A percentile compares a stretch with the other conserved stretches of the same genome.
Evolutionary conservation across 1,140 invertebrate genomes (phyloP).

Genomic region (Bombus ignitus): DNA sequence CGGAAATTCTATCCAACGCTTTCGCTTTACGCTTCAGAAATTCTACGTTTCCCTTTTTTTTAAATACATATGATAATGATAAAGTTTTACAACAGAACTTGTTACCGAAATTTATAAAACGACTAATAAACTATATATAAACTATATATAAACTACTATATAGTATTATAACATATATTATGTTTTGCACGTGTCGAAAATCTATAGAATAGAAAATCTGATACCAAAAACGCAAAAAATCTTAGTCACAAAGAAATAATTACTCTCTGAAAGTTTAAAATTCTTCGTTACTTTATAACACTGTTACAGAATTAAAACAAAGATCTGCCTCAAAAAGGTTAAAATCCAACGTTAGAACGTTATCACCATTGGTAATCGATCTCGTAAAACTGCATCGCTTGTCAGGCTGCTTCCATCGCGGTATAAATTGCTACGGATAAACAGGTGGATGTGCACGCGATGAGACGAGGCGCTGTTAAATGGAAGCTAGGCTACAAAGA

Average conservation of each 20-base stretch:
- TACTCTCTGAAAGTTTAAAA: background rate
- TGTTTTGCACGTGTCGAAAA: too few relatives aligned
- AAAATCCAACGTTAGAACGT: background rate
- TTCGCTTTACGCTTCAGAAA: background rate
- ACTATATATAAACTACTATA: too few relatives aligned
- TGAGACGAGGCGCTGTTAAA: conserved; percentile 16
- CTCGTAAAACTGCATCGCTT: background rate
- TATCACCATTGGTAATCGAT: background rate
- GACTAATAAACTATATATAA: too few relatives aligned
- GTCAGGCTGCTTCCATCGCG: background rate
- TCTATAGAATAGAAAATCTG: too few relatives aligned
- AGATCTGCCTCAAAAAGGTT: too few relatives aligned
- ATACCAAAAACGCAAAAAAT: too few relatives aligned
- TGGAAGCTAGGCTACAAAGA: conserved; percentile 17
- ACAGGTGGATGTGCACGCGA: conserved; percentile 10
- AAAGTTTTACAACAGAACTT: too few relatives aligned
- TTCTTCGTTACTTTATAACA: background rate
- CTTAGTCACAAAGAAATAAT: too few relatives aligned
- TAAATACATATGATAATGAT: too few relatives aligned
- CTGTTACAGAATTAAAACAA: background rate
- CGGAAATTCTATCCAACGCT: background rate
- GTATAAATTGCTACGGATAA: conserved; percentile 6
- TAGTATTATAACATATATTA: too few relatives aligned
- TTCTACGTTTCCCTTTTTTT: too few relatives aligned
- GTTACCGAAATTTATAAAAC: too few relatives aligned